Base-by-base conservation (phyloP, 2,113 vertebrate species). In the Hippocampus zosterae region DNA sequence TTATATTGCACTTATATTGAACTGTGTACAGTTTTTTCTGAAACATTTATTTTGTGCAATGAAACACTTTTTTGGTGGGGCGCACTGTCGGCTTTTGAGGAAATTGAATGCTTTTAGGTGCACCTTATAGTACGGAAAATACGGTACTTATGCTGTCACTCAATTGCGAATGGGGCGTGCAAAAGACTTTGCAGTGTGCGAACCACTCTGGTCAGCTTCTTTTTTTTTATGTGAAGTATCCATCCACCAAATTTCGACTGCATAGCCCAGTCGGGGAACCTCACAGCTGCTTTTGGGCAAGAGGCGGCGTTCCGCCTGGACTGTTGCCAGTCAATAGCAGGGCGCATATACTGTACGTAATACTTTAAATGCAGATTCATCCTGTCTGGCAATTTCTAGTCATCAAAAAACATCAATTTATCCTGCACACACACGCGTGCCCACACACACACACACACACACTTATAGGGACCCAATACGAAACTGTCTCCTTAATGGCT, bases 401-500 rank as follows among this genome's bases (percentile, higher is more conserved):
- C 27, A 33, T 33, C 57, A 60, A 33, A 60, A 33, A 33, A 16
- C 27, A 60, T 33, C 27, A 15, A 27, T 60, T 33, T 27, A 33
- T 60, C 15, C 4, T 15, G 33, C 44, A 9, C 21, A 19, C 48
- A n/a, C 37, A 23, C 7, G 21, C 53, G 10, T 27, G 52, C 52
- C 12, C 48, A 42, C 16, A 18, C 9, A 67, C 55, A 48, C 18
- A 52, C 64, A 15, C 50, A 37, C 12, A n/a, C 5, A 68, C 56
- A 50, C 21, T 29, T 67, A 67, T 74, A 83, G 42, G 40, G 71
- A 52, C 76, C 59, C 77, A 53, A 29, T 3, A 46, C 70, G 69
- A 63, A 81, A 46, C 56, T n/a, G 75, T 75, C 79, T 83, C 68
- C 65, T 83, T 87, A 84, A 90, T 84, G 80, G 72, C 75, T 60